Evolutionary conservation across 2,113 vertebrate species (phyloP).

Genomic region (Colinus virginianus): DNA sequence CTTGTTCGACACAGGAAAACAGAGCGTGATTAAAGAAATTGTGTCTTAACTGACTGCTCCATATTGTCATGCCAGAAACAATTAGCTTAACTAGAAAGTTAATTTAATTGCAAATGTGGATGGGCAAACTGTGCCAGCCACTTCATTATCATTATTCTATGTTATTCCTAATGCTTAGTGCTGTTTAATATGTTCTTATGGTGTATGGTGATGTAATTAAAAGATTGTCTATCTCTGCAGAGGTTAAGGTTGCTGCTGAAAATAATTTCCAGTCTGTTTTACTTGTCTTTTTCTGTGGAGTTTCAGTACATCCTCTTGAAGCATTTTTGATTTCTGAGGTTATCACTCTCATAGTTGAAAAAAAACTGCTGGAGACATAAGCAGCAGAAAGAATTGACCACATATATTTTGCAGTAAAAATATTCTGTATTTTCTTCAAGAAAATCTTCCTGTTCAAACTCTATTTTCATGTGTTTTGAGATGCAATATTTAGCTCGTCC

Average conservation of each 20-base stretch:
- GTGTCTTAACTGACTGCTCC: slow-evolving; percentile 73
- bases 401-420: neutral
- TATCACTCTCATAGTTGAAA: neutral
- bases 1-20: slow-evolving; percentile 58
- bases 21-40: slow-evolving; percentile 70
- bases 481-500: neutral
- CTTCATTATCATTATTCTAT: slow-evolving; percentile 73
- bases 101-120: slow-evolving; percentile 77
- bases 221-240: slow-evolving; percentile 25
- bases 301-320: neutral
- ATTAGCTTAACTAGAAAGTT: slow-evolving; percentile 75
- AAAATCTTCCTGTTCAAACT: neutral
- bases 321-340: neutral
- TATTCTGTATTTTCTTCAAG: neutral
- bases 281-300: neutral
- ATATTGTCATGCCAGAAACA: slow-evolving; percentile 75
- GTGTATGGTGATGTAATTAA: slow-evolving; percentile 57
- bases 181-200: slow-evolving; percentile 61
- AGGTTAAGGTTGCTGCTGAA: slow-evolving; percentile 33
- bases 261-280: slow-evolving; percentile 35
- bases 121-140: slow-evolving; percentile 71
- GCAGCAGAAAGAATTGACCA: slow-evolving; percentile 31
- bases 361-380: neutral
- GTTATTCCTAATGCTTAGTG: slow-evolving; percentile 66
- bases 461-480: neutral